Conservation (phyloP, 2,888 invertebrate genomes). For the Rhingia campestris region DNA sequence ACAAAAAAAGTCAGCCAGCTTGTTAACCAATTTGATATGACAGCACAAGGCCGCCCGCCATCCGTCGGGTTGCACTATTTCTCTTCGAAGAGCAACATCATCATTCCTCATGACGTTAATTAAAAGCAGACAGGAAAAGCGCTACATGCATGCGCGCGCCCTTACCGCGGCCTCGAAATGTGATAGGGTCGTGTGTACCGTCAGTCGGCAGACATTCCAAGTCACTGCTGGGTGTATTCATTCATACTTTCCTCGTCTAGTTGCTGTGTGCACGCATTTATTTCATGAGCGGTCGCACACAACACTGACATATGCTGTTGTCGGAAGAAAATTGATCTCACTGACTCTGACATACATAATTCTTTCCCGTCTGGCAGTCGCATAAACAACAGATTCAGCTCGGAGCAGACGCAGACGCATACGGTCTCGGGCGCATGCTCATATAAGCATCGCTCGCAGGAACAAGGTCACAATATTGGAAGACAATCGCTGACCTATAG, state of each 20-base stretch:
- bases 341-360: slow-evolving; percentile 46
- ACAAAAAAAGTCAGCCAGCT: slow-evolving; percentile 48
- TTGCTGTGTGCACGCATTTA: neutral
- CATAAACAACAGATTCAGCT: slow-evolving; percentile 49
- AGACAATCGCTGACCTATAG: slow-evolving; percentile 17
- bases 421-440: slow-evolving; percentile 25
- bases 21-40: slow-evolving; percentile 68
- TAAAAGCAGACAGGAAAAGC: slow-evolving; percentile 57
- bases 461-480: slow-evolving; percentile 50
- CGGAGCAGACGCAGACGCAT: slow-evolving; percentile 44
- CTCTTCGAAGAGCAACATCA: slow-evolving; percentile 36
- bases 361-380: slow-evolving; percentile 35
- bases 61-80: neutral
- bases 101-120: slow-evolving; percentile 70
- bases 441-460: slow-evolving; percentile 8
- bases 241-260: neutral
- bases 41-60: slow-evolving; percentile 66
- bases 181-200: slow-evolving; percentile 27
- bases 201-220: neutral
- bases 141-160: slow-evolving; percentile 20
- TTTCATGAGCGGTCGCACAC: slow-evolving; percentile 8
- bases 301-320: slow-evolving; percentile 7
- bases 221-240: neutral
- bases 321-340: slow-evolving; percentile 55
- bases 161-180: neutral